phyloP scores from a whole-genome alignment of 2,113 vertebrate species.

The Colaptes auratus region DNA sequence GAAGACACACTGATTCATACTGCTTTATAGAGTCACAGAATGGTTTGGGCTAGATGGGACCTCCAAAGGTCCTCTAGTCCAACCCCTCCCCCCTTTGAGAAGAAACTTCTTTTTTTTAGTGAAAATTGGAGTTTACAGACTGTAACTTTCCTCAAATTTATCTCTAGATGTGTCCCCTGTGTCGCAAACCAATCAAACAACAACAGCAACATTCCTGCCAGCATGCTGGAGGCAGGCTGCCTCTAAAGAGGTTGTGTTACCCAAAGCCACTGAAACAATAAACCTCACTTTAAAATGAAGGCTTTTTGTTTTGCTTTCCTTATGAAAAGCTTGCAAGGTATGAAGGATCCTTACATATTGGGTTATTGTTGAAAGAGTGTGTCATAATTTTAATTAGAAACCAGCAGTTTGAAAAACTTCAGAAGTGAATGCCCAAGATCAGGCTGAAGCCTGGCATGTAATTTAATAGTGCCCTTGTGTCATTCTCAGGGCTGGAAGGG shows the following conservation, averaged over 20 bases:
- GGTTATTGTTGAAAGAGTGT: not conserved
- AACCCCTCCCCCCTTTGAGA: not conserved
- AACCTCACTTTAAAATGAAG: constrained; percentile 4
- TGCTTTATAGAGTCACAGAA: not conserved
- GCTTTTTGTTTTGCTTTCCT: not conserved
- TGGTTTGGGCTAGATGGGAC: no score
- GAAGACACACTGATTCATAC: not conserved
- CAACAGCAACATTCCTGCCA: not conserved
- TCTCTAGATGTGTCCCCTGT: not conserved
- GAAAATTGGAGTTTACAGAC: not conserved
- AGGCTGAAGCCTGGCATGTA: not conserved
- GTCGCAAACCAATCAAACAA: not conserved
- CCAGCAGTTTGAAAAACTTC: constrained; percentile 7
- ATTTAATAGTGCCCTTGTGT: not conserved
- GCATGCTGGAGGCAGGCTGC: not conserved
- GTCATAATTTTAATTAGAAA: constrained; percentile 57
- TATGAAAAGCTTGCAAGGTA: constrained; percentile 30
- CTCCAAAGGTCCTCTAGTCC: no score
- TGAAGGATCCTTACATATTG: not conserved
- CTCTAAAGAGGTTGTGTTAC: constrained; percentile 3
- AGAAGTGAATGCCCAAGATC: not conserved
- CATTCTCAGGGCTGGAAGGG: not conserved
- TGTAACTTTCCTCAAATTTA: not conserved
- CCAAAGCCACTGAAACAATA: constrained; percentile 32
- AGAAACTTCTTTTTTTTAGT: not conserved